Base-by-base conservation (phyloP, 2,113 vertebrate genomes). In the Neotragus moschatus region DNA sequence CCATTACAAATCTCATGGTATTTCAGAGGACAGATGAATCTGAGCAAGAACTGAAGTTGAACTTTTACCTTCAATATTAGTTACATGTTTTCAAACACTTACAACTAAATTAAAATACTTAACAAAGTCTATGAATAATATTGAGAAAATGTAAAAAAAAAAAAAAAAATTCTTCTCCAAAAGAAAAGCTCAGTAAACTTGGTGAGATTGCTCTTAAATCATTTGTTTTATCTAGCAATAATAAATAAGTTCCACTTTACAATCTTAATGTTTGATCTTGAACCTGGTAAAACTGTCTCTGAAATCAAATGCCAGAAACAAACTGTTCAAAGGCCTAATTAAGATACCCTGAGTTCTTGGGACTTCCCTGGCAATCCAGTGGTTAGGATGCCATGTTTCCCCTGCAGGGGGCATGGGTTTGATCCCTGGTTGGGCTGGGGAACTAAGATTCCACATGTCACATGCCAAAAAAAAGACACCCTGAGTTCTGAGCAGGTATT, bases 231-330 rank as follows among this genome's bases (percentile, higher is more conserved):
- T 14, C 25, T 33, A 93, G 39, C 39, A 80, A 55, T 70, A 55
- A 45, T 70, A 93, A n/a, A 28, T 58, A 84, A 79, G n/a, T 86
- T 82, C 91, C 84, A 88, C 88, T 97, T 94, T 16, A 61, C 43
- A 82, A 63, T 84, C 75, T 85, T 89, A 56, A 79, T 58, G 53
- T 60, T 88, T 79, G 45, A 94, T 87, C 96, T 98, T 92, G 95
- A 94, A 95, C 28, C 51, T 94, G 61, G 39, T 26, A 98, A 96
- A 98, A 97, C 6, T 70, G 90, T 23, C 96, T 98, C 80, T 39
- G 93, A 98, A 98, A 98, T 96, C 43, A 63, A 96, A 80, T 90
- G 92, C 94, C 56, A 92, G 80, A 66, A 94, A 96, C 81, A 96
- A 90, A 30, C 60, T 92, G 85, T 88, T 95, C 87, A 36, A 93